Evolutionary conservation across 2,113 vertebrate genomes (phyloP), one percentile per base, ranked within the genome.

Genomic region (Amphiprion ocellaris): DNA sequence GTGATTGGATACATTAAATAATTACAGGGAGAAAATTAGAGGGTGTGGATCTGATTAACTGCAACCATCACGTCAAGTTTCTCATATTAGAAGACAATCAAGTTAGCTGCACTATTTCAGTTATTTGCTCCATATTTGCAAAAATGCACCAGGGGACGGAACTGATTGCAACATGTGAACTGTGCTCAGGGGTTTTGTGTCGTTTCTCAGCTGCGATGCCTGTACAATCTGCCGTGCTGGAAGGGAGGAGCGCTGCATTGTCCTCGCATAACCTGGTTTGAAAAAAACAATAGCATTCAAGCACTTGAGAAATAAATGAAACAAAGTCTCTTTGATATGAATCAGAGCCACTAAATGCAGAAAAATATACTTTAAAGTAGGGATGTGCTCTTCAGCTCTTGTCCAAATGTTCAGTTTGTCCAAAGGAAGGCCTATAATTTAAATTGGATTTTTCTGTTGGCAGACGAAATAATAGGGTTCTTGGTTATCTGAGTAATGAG

Each of bases 351-450:
- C 17, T 21, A 37, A 65, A 68, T 30, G 50, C 55, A 59, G 17
- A 59, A 66, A 71, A 79, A 74, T 52, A 16, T 16, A 61, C n/a
- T 41, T 49, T 41, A 14, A 63, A 77, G 1, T 16, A 21, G 1
- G 21, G 60, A 78, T 69, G 41, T 61, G 33, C 69, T 75, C 26
- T 56, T 72, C 30, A 67, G 30, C 16, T 55, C 23, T 52, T 26
- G 6, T 50, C 55, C 24, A 63, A 53, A 24, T 12, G 1, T 68
- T 77, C 19, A 24, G 58, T 44, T 68, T 62, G 26, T 69, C 54
- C 1, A 5, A 24, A 81, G 19, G 9, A 64, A 79, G 74, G 44
- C 74, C 74, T 79, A 21, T 83, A 59, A 89, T 90, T 90, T 84
- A 47, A 76, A 65, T 41, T 44, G n/a, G 56, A 23, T 52, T 74